phyloP scores from a whole-genome alignment of 2,888 invertebrate genomes.

The Byasa hedistus region DNA sequence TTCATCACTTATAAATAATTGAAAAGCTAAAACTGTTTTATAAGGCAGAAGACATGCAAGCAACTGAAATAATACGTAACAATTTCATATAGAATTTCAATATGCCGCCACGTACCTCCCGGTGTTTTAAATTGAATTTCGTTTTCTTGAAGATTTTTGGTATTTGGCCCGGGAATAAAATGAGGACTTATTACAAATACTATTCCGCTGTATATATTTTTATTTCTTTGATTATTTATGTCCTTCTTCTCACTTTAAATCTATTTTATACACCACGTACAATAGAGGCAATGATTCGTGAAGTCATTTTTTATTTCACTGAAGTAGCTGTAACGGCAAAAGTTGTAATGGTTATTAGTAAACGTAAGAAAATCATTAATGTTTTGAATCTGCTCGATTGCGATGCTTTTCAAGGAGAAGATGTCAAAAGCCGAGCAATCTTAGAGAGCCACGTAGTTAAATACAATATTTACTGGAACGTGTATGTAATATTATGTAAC shows the following conservation, averaged over 20 bases:
- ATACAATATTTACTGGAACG: slow-evolving; percentile 47
- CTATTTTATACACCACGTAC: slow-evolving; percentile 53
- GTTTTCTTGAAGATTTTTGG: slow-evolving; percentile 19
- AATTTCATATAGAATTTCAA: slow-evolving; percentile 21
- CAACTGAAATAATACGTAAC: slow-evolving; percentile 13
- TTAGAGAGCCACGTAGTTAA: slow-evolving; percentile 40
- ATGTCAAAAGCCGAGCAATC: slow-evolving; percentile 43
- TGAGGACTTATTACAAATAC: slow-evolving; percentile 18
- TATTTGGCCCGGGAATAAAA: slow-evolving; percentile 23
- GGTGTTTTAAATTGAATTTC: slow-evolving; percentile 25
- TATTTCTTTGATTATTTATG: slow-evolving; percentile 10
- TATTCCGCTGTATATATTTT: slow-evolving; percentile 13
- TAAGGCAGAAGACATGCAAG: slow-evolving; percentile 12
- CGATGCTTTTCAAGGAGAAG: slow-evolving; percentile 49
- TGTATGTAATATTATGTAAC: slow-evolving; percentile 43
- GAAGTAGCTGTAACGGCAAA: slow-evolving; percentile 44
- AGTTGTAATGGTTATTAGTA: slow-evolving; percentile 52
- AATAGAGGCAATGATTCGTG: slow-evolving; percentile 55
- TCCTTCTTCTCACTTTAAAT: slow-evolving; percentile 47
- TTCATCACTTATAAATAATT: slow-evolving; percentile 1
- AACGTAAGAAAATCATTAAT: slow-evolving; percentile 47
- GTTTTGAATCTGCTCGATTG: slow-evolving; percentile 55
- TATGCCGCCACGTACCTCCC: slow-evolving; percentile 20
- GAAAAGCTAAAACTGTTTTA: neutral
- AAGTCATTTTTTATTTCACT: slow-evolving; percentile 49